These are phyloP conservation scores for Solenopsis invicta DNA, from an alignment of 1,140 invertebrate species.

Conservation along the genomic window DNA sequence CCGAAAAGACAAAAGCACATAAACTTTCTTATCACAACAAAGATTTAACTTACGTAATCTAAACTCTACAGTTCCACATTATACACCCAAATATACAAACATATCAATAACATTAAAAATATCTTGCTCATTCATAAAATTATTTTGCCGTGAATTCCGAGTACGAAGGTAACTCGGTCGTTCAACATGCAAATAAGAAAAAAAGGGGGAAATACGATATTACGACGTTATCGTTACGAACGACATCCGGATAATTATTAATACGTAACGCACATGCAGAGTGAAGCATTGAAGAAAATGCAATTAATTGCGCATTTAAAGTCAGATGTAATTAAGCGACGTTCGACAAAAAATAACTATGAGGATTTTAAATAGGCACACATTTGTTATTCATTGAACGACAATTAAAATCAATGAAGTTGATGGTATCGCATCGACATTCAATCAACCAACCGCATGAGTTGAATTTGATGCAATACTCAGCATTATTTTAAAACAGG, in stretches of 20 bases:
- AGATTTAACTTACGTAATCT: background rate
- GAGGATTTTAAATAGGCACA: background rate
- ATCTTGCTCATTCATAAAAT: background rate
- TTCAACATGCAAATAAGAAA: constrained; percentile 1
- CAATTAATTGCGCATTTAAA: background rate
- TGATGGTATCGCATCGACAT: background rate
- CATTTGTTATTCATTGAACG: background rate
- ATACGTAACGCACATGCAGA: constrained; percentile 32
- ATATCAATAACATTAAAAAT: background rate
- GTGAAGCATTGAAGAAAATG: constrained; percentile 27
- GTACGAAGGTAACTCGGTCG: background rate
- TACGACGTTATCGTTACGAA: constrained; percentile 45
- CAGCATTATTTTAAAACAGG: background rate
- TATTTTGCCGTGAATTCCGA: background rate
- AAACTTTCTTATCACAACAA: background rate
- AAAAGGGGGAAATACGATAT: background rate
- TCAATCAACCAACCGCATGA: background rate
- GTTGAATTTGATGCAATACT: background rate
- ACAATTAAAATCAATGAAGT: constrained; percentile 9
- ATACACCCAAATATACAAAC: background rate
- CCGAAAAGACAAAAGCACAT: background rate
- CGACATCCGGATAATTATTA: constrained; percentile 49
- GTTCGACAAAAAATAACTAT: background rate
- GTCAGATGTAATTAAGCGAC: background rate
- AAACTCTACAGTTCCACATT: background rate